phyloP scores from a whole-genome alignment of 2,797 vertebrate genomes.

The Smutsia gigantea region DNA sequence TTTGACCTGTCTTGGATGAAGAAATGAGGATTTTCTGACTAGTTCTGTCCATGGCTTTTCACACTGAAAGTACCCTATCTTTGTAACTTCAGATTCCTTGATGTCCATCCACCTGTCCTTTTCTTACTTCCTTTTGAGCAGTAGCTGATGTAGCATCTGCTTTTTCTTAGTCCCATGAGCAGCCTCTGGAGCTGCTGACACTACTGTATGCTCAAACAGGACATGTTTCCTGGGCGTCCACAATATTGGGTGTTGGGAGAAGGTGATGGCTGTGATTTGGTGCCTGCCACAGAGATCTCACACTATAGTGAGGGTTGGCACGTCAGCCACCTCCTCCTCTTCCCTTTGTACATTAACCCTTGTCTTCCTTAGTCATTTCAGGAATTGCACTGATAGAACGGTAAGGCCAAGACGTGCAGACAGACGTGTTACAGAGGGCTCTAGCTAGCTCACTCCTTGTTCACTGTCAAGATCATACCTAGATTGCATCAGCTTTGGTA shows the following conservation, averaged over 20 bases:
- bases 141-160: not conserved
- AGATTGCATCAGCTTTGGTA: not conserved
- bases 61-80: not conserved
- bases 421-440: not conserved
- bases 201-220: not conserved
- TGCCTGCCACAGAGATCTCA: not conserved
- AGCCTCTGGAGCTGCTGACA: not conserved
- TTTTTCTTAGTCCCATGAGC: not conserved
- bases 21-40: not conserved
- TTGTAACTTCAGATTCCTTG: not conserved
- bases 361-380: not conserved
- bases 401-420: not conserved
- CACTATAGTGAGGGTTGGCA: accelerated
- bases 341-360: not conserved
- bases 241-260: accelerated
- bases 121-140: not conserved
- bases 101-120: not conserved
- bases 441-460: accelerated
- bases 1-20: not conserved
- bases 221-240: not conserved
- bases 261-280: accelerated
- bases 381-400: not conserved
- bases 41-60: not conserved
- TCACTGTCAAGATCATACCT: not conserved
- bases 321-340: not conserved